Base-by-base conservation (phyloP, 92 coral and sea anemone genomes). In the Zoanthus gigantus region DNA sequence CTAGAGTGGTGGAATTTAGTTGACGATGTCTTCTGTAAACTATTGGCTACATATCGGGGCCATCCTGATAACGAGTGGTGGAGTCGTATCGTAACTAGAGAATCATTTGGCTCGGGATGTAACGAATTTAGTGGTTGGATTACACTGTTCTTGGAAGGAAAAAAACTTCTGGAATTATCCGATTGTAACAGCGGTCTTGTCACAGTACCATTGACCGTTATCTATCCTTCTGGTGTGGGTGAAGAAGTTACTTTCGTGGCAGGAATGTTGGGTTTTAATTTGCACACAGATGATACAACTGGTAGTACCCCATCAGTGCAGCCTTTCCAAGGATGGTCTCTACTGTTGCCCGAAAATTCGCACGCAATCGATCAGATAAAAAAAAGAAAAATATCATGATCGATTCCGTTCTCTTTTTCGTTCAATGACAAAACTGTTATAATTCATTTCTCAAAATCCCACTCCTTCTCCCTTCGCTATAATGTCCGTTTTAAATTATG, bases 251-350 rank as follows among this genome's bases (percentile, higher is more conserved):
- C 90, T 8, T 67, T 91, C 44, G 94, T 88, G 74, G 94, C 94
- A 17, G 94, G 94, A 76, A 88, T 78, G 92, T 30, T 91, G 71
- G 92, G 94, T 0, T 88, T 88, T 79, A 91, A 67, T 12, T 0
- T 78, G 23, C 83, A 78, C 17, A 23, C 23, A 23, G 85, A 81
- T 30, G 80, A 84, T 16, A 67, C 32, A 13, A 10, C 63, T 0
- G 48, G 63, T 31, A 65, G 77, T 0, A 67, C 79, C 12, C 77
- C 85, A 1, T 79, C 86, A 13, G 92, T 90, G 18, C 76, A 78
- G 58, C 92, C 92, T 11, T 90, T 74, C 57, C 90, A 90, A 71
- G 93, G 93, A 14, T 90, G 93, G 93, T 90, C 84, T 66, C 90
- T 90, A 9, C 71, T 90, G 68, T 30, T 90, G 29, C 52, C 80